Conservation (phyloP, 1,140 invertebrate genomes). For the Arion vulgaris region DNA sequence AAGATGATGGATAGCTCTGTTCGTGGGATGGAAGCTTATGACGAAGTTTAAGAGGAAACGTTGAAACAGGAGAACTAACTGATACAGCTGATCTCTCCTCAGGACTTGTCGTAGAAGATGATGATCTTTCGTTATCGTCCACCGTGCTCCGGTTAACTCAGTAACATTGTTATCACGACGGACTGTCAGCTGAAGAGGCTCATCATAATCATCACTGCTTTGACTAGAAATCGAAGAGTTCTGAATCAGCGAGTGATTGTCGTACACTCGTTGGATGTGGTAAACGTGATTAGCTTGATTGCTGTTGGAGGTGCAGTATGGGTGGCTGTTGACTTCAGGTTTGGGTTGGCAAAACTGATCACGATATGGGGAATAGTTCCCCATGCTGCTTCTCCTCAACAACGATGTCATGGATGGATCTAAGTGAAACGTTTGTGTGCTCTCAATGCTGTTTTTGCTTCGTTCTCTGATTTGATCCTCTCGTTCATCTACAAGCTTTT, state of each 20-base stretch:
- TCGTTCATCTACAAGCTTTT: slow-evolving; percentile 3
- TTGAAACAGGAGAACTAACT: slow-evolving; percentile 43
- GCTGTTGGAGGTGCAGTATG: neutral
- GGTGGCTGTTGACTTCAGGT: neutral
- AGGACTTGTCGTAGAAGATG: neutral
- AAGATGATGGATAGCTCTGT: neutral
- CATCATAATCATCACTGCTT: slow-evolving; percentile 40
- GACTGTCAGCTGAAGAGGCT: slow-evolving; percentile 50
- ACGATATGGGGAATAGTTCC: neutral
- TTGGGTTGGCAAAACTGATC: neutral
- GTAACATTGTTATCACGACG: slow-evolving; percentile 18
- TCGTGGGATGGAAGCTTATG: slow-evolving; percentile 54
- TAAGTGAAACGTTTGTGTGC: neutral
- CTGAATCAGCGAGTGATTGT: neutral
- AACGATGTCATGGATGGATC: neutral
- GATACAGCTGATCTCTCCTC: neutral
- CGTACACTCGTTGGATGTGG: neutral
- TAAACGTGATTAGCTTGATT: neutral
- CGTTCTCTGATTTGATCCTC: slow-evolving; percentile 4
- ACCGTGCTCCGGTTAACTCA: neutral
- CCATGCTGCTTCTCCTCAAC: neutral
- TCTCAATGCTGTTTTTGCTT: slow-evolving; percentile 17
- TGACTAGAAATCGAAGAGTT: slow-evolving; percentile 34
- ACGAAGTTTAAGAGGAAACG: slow-evolving; percentile 61
- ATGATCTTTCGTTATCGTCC: slow-evolving; percentile 12